Evolutionary conservation across 2,888 invertebrate genomes (phyloP).

Genomic region (Agapostemon virescens): DNA sequence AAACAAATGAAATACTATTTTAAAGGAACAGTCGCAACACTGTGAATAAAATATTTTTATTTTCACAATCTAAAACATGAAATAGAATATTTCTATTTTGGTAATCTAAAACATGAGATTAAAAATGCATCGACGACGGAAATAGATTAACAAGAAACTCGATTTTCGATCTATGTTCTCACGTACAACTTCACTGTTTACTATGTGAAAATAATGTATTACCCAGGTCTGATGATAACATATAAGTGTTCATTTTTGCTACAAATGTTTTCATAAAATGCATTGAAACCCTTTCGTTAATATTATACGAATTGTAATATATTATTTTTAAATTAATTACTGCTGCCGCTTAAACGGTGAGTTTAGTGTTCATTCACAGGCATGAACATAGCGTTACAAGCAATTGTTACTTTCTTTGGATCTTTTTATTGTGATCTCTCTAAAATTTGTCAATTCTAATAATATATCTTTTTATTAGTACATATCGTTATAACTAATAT

Average conservation of each 20-base stretch:
- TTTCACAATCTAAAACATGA: neutral
- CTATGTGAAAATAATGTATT: neutral
- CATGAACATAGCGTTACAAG: neutral
- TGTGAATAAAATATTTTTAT: neutral
- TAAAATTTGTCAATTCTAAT: too few relatives aligned
- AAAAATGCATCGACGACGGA: too few relatives aligned
- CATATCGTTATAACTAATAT: too few relatives aligned
- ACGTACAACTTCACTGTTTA: neutral
- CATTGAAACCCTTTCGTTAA: neutral
- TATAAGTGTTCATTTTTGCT: neutral
- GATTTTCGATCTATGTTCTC: neutral
- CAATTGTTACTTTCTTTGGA: too few relatives aligned
- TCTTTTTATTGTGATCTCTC: too few relatives aligned
- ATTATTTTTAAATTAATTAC: conserved; percentile 1
- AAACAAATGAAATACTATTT: too few relatives aligned
- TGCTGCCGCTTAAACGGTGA: neutral
- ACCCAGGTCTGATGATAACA: neutral
- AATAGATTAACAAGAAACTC: too few relatives aligned
- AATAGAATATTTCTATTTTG: too few relatives aligned
- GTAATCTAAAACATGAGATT: too few relatives aligned
- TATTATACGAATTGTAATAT: neutral
- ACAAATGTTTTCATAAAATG: neutral
- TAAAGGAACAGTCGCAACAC: too few relatives aligned
- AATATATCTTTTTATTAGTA: too few relatives aligned
- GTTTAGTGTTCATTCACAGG: neutral